These are phyloP conservation scores for Tachypleus tridentatus DNA, from an alignment of 1,140 invertebrate genomes.

Conservation along the genomic window DNA sequence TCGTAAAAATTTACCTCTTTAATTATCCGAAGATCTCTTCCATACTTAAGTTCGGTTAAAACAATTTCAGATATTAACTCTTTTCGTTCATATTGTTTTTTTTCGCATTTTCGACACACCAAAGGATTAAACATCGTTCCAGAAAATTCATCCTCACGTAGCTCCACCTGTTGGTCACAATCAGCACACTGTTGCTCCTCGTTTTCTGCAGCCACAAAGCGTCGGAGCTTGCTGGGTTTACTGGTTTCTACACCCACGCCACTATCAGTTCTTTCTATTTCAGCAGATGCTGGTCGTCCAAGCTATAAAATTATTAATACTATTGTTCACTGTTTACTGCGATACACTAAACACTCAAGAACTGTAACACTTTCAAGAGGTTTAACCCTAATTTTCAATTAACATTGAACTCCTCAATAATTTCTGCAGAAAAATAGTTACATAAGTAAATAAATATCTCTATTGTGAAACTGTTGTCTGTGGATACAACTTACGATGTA, in stretches of 20 bases:
- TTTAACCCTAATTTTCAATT: too few relatives aligned
- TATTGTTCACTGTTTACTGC: too few relatives aligned
- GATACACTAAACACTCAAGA: too few relatives aligned
- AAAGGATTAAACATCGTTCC: slow-evolving; percentile 15
- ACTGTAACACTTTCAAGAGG: too few relatives aligned
- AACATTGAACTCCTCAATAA: too few relatives aligned
- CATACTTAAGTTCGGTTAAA: slow-evolving; percentile 71
- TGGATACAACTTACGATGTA: too few relatives aligned
- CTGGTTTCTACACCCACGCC: slow-evolving; percentile 85
- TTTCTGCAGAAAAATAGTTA: too few relatives aligned
- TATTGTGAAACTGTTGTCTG: too few relatives aligned
- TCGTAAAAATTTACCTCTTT: slow-evolving; percentile 37
- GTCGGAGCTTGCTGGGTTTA: slow-evolving; percentile 45
- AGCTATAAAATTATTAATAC: too few relatives aligned
- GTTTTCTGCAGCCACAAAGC: slow-evolving; percentile 16
- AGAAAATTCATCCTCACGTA: slow-evolving; percentile 16
- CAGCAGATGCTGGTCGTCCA: slow-evolving; percentile 24
- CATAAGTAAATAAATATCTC: too few relatives aligned
- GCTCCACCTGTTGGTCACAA: slow-evolving; percentile 55
- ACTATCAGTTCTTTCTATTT: slow-evolving; percentile 79
- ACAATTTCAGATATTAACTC: slow-evolving; percentile 92
- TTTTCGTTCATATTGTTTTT: slow-evolving; percentile 72
- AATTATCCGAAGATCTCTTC: slow-evolving; percentile 13
- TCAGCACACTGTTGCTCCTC: slow-evolving; percentile 47
- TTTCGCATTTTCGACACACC: slow-evolving; percentile 74